Evolutionary conservation across 2,113 vertebrate species (phyloP), one percentile per base, ranked within the genome.

Genomic region (Channa maculata): DNA sequence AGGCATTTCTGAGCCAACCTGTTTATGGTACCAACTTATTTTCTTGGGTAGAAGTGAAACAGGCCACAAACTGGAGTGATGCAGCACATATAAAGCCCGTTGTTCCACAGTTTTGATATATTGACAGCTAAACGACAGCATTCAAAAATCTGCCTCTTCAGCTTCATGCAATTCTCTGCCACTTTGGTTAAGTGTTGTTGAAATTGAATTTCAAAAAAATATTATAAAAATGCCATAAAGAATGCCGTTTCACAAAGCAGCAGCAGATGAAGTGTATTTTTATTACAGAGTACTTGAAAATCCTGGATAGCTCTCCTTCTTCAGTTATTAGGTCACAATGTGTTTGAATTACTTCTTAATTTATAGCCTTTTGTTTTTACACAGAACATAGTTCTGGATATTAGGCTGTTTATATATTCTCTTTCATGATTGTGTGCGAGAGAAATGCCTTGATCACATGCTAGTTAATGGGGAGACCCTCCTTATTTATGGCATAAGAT

Each of bases 401-500:
- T 85, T 83, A 85, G 48, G 52, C 77, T 85, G 68, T 75, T 91
- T 89, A 92, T 85, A 61, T 84, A 94, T 92, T 93, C 90, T 70
- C 90, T 93, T 94, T 93, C 81, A 92, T 90, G 92, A 89, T 89
- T 92, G 86, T 72, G 83, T 79, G 84, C 79, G 61, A 67, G 68
- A 88, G 86, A 24, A 93, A 85, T 45, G 87, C 90, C 90, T 93
- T 92, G 90, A 93, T 93, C 89, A 82, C 86, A 87, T 89, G 73
- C 76, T 82, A 87, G 88, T 90, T 92, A 91, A 91, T 91, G 71
- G 86, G 76, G 75, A 89, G 84, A 87, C 84, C 79, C 80, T 83
- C 81, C 65, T 81, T 91, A 84, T 92, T 91, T 89, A 91, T 89
- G 80, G 84, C 63, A 73, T 75, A 84, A 70, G 68, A 87, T 71